phyloP scores from a whole-genome alignment of 1,140 invertebrate genomes.

The Macrobrachium nipponense region DNA sequence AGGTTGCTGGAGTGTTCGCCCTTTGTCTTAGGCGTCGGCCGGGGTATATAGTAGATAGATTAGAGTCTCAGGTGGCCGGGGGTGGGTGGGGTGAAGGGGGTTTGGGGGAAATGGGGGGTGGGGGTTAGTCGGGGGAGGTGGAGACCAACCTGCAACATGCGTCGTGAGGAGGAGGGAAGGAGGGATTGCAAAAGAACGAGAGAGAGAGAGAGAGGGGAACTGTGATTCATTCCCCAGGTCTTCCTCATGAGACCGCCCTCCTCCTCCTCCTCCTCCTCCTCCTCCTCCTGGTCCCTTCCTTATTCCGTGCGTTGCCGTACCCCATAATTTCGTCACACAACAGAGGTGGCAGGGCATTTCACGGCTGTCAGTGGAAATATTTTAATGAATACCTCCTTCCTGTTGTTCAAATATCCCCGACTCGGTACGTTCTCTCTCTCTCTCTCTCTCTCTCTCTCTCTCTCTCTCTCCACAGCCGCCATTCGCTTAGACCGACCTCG shows the following conservation, averaged over 20 bases:
- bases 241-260: neutral
- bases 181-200: too few species aligned
- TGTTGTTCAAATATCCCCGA: too few species aligned
- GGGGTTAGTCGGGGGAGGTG: neutral
- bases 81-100: neutral
- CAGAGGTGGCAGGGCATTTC: slow-evolving; percentile 51
- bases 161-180: neutral
- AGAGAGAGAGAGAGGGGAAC: neutral
- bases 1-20: too few species aligned
- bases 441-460: neutral
- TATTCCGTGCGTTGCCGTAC: neutral
- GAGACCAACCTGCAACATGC: too few species aligned
- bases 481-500: too few species aligned
- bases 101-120: neutral
- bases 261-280: neutral
- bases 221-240: too few species aligned
- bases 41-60: too few species aligned
- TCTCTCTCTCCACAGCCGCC: neutral
- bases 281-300: neutral
- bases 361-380: slow-evolving; percentile 51
- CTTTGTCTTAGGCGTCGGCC: too few species aligned
- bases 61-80: too few species aligned
- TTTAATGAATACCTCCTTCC: slow-evolving; percentile 49
- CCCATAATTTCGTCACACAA: slow-evolving; percentile 48
- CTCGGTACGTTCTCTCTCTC: too few species aligned